phyloP scores from a whole-genome alignment of 2,797 vertebrate genomes.

The Nasua narica region DNA sequence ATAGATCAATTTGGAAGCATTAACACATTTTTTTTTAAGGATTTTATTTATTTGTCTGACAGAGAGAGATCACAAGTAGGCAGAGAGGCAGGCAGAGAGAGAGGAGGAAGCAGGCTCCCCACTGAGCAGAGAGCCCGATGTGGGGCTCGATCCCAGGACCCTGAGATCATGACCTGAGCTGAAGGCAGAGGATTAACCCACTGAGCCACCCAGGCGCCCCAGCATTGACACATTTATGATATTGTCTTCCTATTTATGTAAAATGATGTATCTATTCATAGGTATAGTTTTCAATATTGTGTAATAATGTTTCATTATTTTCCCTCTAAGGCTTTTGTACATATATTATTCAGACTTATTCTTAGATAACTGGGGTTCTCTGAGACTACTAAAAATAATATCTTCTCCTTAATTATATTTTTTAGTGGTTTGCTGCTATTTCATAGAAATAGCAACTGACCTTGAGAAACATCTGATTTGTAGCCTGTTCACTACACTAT shows the following conservation, averaged over 20 bases:
- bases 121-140: too few species aligned
- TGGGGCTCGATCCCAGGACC: too few species aligned
- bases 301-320: background rate
- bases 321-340: background rate
- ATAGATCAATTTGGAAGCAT: background rate
- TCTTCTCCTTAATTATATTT: background rate
- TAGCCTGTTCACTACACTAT: background rate
- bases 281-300: background rate
- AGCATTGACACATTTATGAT: background rate
- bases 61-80: too few species aligned
- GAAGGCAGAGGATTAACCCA: too few species aligned
- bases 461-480: background rate
- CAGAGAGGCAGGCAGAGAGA: too few species aligned
- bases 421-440: background rate
- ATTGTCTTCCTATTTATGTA: background rate
- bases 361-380: background rate
- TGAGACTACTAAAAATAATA: background rate
- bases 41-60: too few species aligned
- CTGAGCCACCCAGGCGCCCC: too few species aligned
- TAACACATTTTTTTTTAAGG: background rate
- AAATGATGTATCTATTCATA: background rate
- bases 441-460: background rate
- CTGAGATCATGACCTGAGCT: too few species aligned
- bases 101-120: too few species aligned
- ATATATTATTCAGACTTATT: background rate